Conservation (phyloP, 2,888 invertebrate species). For the Ptilodon capucinus region DNA sequence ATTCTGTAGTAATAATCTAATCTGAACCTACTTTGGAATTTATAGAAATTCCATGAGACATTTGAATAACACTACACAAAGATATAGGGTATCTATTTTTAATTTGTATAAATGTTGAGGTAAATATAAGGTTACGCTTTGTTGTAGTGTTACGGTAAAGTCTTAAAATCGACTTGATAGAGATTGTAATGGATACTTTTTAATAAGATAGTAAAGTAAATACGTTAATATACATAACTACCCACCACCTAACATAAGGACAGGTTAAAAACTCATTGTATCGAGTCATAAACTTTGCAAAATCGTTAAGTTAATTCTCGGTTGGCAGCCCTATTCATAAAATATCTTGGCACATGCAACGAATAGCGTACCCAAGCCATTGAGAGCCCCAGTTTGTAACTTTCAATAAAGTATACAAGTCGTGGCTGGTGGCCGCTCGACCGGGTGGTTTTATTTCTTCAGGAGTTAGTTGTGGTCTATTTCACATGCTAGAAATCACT, state of each 20-base stretch:
- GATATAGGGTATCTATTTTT: too few species aligned
- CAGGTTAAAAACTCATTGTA: not conserved
- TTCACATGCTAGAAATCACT: not conserved
- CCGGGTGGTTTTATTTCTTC: not conserved
- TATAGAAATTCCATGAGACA: too few species aligned
- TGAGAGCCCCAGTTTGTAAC: slow-evolving; percentile 28
- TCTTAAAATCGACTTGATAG: too few species aligned
- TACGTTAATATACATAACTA: not conserved
- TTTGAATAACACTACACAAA: too few species aligned
- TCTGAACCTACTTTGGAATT: too few species aligned
- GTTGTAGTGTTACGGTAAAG: too few species aligned
- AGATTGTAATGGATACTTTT: too few species aligned
- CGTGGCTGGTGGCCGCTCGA: not conserved
- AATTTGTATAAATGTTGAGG: too few species aligned
- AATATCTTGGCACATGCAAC: slow-evolving; percentile 24
- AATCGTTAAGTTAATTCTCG: not conserved
- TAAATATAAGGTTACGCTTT: too few species aligned
- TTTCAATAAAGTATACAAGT: slow-evolving; percentile 23
- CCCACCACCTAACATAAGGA: not conserved
- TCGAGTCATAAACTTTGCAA: not conserved
- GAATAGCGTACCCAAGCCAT: slow-evolving; percentile 18
- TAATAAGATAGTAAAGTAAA: too few species aligned
- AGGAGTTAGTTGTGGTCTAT: not conserved
- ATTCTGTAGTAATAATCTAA: too few species aligned
- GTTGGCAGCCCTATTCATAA: slow-evolving; percentile 19